Percentiles rank a stretch among this genome's conserved stretches.
phyloP scores from a whole-genome alignment of 2,888 invertebrate genomes.

The Penaeus monodon region DNA sequence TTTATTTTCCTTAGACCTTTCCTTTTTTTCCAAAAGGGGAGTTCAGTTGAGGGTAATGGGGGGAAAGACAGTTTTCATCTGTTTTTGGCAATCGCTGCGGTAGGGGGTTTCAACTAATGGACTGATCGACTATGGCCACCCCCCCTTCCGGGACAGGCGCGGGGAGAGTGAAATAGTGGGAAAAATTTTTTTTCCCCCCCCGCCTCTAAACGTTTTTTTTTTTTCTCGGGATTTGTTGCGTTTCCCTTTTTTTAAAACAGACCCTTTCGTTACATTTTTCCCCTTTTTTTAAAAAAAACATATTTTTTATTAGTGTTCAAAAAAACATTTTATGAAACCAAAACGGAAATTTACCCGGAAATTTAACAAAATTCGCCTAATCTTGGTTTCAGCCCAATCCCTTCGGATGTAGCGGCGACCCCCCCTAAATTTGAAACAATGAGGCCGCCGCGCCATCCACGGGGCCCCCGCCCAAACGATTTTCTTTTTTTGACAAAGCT shows the following conservation, averaged over 20 bases:
- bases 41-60: slow-evolving; percentile 46
- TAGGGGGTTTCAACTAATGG: slow-evolving; percentile 55
- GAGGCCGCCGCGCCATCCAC: slow-evolving; percentile 21
- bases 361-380: slow-evolving; percentile 10
- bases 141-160: slow-evolving; percentile 6
- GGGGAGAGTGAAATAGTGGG: not conserved
- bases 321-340: not conserved
- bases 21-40: slow-evolving; percentile 37
- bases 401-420: slow-evolving; percentile 3
- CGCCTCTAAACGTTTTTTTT: not conserved
- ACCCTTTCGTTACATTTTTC: too few species aligned
- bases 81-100: slow-evolving; percentile 60
- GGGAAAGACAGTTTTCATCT: slow-evolving; percentile 60
- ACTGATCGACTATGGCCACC: slow-evolving; percentile 48
- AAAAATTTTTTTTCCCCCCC: not conserved
- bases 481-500: slow-evolving; percentile 19
- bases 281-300: not conserved
- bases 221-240: too few species aligned
- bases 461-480: not conserved
- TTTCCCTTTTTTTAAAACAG: too few species aligned
- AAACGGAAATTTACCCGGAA: not conserved
- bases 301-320: not conserved
- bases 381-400: slow-evolving; percentile 6
- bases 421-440: slow-evolving; percentile 19
- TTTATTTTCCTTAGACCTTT: slow-evolving; percentile 53